These are phyloP conservation scores for Acrossocheilus fasciatus DNA, from an alignment of 2,797 vertebrate genomes.

Conservation along the genomic window DNA sequence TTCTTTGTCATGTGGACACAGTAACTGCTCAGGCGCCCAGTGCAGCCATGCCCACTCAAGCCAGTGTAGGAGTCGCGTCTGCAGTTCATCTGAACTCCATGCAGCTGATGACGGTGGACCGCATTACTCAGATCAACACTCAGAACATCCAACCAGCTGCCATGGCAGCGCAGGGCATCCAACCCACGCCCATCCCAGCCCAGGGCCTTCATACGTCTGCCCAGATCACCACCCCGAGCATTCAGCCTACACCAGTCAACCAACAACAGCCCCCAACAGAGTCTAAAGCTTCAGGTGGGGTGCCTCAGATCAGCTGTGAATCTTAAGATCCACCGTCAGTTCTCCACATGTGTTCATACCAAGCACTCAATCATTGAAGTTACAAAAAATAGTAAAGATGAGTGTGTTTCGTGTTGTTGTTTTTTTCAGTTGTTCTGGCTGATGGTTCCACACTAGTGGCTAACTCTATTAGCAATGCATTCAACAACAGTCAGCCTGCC, in stretches of 20 bases:
- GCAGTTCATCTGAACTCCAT: conserved; percentile 97
- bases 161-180: conserved; percentile 88
- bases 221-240: conserved; percentile 85
- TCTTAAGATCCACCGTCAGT: not conserved
- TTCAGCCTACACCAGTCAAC: conserved; percentile 86
- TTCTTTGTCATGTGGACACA: conserved; percentile 61
- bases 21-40: conserved; percentile 95
- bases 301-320: not conserved
- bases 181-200: conserved; percentile 87
- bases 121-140: conserved; percentile 91
- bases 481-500: conserved; percentile 85
- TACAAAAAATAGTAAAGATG: not conserved
- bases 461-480: conserved; percentile 91
- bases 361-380: too few relatives aligned
- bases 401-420: not conserved
- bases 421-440: conserved; percentile 83
- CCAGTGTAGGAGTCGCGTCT: conserved; percentile 91
- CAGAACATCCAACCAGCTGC: conserved; percentile 92
- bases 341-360: not conserved
- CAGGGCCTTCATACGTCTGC: conserved; percentile 90
- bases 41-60: conserved; percentile 88
- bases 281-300: conserved; percentile 89
- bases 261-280: conserved; percentile 83
- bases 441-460: conserved; percentile 92
- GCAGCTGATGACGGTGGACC: conserved; percentile 98